Evolutionary conservation across 2,797 vertebrate genomes (phyloP).

Genomic region (Todus mexicanus): DNA sequence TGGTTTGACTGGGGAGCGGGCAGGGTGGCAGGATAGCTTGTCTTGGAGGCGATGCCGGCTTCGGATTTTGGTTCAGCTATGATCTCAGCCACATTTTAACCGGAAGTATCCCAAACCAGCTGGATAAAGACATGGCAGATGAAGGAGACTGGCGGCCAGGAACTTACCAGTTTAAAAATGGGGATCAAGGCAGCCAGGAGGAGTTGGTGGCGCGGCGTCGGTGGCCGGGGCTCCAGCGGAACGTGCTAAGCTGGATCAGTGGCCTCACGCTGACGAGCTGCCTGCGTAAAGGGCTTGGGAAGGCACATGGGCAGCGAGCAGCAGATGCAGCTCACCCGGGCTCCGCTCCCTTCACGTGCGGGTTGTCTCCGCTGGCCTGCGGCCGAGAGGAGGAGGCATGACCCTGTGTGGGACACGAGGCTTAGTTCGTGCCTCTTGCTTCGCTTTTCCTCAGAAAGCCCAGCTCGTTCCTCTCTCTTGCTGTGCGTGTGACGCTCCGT

Average conservation of each 20-base stretch:
- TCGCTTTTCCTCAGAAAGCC: not conserved
- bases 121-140: not conserved
- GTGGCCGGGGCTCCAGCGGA: not conserved
- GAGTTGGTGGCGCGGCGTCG: not conserved
- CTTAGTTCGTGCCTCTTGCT: not conserved
- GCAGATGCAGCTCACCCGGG: not conserved
- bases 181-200: no score
- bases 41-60: not conserved
- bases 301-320: not conserved
- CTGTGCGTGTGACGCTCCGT: not conserved
- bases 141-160: not conserved
- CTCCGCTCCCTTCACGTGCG: not conserved
- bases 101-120: not conserved
- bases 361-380: not conserved
- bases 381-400: not conserved
- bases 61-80: not conserved
- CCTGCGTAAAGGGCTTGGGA: not conserved
- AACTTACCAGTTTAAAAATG: not conserved
- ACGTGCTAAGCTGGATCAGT: constrained; percentile 29
- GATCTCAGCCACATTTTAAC: fast-evolving
- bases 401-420: not conserved
- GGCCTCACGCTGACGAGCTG: not conserved
- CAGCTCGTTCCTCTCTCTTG: not conserved
- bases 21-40: not conserved
- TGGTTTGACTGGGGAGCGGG: not conserved